phyloP scores from a whole-genome alignment of 2,888 invertebrate genomes.

The Diaprepes abbreviatus region DNA sequence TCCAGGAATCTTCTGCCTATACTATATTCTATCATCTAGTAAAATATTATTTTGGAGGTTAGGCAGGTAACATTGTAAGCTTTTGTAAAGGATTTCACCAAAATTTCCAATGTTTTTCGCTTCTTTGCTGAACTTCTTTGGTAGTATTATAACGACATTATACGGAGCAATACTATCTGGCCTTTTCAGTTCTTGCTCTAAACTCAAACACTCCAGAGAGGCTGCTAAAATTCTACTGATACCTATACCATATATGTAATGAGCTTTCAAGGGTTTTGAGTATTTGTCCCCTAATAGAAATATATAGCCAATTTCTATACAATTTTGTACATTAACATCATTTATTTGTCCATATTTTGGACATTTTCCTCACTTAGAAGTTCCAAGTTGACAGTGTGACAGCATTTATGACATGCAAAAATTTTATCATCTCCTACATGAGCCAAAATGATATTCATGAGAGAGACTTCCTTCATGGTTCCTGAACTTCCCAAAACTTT shows the following conservation, averaged over 20 bases:
- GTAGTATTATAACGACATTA: conserved; percentile 83
- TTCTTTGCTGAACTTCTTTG: conserved; percentile 88
- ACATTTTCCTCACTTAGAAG: conserved; percentile 66
- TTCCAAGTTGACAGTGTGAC: conserved; percentile 71
- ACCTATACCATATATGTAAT: conserved; percentile 86
- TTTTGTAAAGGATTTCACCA: conserved; percentile 69
- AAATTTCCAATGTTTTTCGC: conserved; percentile 63
- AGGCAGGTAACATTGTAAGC: conserved; percentile 61
- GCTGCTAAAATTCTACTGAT: conserved; percentile 89
- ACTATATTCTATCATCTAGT: conserved; percentile 86
- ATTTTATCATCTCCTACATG: conserved; percentile 86
- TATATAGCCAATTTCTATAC: conserved; percentile 87
- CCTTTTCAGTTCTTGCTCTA: conserved; percentile 81
- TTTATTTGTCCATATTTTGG: conserved; percentile 66
- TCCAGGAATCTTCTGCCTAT: conserved; percentile 85
- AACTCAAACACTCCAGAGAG: conserved; percentile 79
- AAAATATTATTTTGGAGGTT: conserved; percentile 74
- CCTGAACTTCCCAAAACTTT: conserved; percentile 84
- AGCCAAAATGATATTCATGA: conserved; percentile 91
- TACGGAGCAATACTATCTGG: conserved; percentile 85
- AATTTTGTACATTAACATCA: conserved; percentile 61
- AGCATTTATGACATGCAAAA: conserved; percentile 75
- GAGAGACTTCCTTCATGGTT: conserved; percentile 86
- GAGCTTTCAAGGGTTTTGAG: conserved; percentile 80
- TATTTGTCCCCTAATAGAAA: conserved; percentile 91